Evolutionary conservation across 1,140 invertebrate genomes (phyloP).

Genomic region (Littorina saxatilis): DNA sequence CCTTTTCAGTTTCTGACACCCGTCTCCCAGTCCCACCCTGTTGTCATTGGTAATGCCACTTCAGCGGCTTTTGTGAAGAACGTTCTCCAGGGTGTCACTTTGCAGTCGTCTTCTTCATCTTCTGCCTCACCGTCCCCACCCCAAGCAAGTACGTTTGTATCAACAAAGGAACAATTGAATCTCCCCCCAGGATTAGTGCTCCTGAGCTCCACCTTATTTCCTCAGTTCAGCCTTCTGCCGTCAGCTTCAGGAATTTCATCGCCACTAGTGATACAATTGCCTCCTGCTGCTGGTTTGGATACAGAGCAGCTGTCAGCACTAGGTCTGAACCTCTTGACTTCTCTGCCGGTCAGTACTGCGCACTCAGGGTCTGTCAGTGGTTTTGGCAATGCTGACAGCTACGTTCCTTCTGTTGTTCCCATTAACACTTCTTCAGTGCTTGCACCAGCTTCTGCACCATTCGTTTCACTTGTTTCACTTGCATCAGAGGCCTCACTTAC

Average conservation of each 20-base stretch:
- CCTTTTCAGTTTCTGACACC: slow-evolving; percentile 1
- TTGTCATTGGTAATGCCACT: slow-evolving; percentile 19
- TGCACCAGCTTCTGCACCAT: no score
- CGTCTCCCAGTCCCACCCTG: slow-evolving; percentile 24
- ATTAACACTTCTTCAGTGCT: not conserved
- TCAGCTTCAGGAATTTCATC: not conserved
- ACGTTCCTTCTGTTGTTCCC: not conserved
- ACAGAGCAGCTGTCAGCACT: not conserved
- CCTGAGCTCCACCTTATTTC: not conserved
- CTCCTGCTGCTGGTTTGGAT: not conserved
- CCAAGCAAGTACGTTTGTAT: not conserved
- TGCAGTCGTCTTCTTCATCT: not conserved
- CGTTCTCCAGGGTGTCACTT: slow-evolving; percentile 11
- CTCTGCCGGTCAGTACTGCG: no score
- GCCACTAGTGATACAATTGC: not conserved
- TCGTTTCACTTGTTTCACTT: no score
- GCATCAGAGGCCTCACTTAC: no score
- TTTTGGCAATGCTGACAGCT: not conserved
- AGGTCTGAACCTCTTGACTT: no score
- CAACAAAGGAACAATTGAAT: not conserved
- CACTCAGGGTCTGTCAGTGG: not conserved
- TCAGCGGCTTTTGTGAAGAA: slow-evolving; percentile 18
- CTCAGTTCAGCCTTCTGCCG: not conserved
- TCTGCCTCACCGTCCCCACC: no score
- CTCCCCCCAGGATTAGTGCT: not conserved